Conservation (phyloP, 1,140 invertebrate species). For the Aricia agestis region DNA sequence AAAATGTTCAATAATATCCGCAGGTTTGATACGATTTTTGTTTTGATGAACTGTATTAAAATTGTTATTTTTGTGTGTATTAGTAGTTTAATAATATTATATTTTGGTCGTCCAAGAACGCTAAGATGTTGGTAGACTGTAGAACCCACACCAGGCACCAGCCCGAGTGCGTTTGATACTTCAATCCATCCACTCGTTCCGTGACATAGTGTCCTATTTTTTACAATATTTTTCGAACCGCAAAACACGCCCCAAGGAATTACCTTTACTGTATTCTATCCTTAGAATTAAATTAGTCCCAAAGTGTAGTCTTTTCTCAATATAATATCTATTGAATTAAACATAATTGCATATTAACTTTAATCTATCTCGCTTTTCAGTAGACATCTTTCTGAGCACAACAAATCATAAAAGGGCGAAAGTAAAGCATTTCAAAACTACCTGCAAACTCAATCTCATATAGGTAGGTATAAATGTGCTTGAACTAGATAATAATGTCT, state of each 20-base stretch:
- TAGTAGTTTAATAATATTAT: neutral
- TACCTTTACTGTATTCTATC: neutral
- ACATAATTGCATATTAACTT: too few relatives aligned
- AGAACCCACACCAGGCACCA: neutral
- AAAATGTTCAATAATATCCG: neutral
- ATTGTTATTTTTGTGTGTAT: neutral
- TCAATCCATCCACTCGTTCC: neutral
- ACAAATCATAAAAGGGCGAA: too few relatives aligned
- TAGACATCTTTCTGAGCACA: too few relatives aligned
- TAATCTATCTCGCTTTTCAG: too few relatives aligned
- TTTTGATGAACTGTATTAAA: neutral
- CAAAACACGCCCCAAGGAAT: neutral
- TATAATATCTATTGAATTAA: too few relatives aligned
- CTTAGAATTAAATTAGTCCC: neutral
- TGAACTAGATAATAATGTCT: too few relatives aligned
- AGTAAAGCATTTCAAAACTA: too few relatives aligned
- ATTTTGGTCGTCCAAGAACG: neutral
- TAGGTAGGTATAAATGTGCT: too few relatives aligned
- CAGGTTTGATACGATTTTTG: slow-evolving; percentile 6
- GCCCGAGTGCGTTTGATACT: neutral
- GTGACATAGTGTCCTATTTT: slow-evolving; percentile 5
- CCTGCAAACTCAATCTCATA: too few relatives aligned
- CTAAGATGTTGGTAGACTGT: neutral
- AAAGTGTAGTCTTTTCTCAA: too few relatives aligned
- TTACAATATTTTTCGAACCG: neutral